phyloP scores from a whole-genome alignment of 2,888 invertebrate genomes.

The Thymelicus lineola region DNA sequence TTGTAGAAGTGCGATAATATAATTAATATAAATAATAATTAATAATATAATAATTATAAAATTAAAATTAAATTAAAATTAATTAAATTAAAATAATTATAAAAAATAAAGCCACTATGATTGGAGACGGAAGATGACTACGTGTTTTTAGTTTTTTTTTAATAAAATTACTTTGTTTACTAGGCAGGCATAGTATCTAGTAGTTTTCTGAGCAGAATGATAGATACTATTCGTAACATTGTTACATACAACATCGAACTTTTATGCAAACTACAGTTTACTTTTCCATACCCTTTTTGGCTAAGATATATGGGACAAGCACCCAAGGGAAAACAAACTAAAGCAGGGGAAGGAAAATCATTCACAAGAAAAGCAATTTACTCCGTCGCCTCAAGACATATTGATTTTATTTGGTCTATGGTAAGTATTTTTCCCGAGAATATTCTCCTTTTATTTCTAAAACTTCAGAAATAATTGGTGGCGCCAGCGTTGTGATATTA shows the following conservation, averaged over 20 bases:
- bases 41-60: too few species aligned
- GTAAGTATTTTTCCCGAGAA: slow-evolving; percentile 3
- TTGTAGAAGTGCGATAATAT: too few species aligned
- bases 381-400: slow-evolving; percentile 19
- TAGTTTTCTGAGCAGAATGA: neutral
- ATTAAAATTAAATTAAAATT: too few species aligned
- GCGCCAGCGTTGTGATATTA: slow-evolving; percentile 6
- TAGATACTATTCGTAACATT: neutral
- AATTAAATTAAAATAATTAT: too few species aligned
- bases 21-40: too few species aligned
- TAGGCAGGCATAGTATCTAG: too few species aligned
- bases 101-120: too few species aligned
- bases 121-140: too few species aligned
- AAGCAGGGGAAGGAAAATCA: slow-evolving; percentile 4
- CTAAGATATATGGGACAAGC: slow-evolving; percentile 1
- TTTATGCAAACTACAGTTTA: neutral
- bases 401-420: slow-evolving; percentile 25
- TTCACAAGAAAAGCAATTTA: slow-evolving; percentile 28
- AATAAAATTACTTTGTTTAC: too few species aligned
- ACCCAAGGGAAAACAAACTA: neutral
- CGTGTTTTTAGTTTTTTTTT: too few species aligned
- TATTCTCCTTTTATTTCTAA: slow-evolving; percentile 4
- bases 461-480: slow-evolving; percentile 22
- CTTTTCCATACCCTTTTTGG: neutral
- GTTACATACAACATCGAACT: neutral